Evolutionary conservation across 2,888 invertebrate genomes (phyloP).

Genomic region (Acrobasis suavella): DNA sequence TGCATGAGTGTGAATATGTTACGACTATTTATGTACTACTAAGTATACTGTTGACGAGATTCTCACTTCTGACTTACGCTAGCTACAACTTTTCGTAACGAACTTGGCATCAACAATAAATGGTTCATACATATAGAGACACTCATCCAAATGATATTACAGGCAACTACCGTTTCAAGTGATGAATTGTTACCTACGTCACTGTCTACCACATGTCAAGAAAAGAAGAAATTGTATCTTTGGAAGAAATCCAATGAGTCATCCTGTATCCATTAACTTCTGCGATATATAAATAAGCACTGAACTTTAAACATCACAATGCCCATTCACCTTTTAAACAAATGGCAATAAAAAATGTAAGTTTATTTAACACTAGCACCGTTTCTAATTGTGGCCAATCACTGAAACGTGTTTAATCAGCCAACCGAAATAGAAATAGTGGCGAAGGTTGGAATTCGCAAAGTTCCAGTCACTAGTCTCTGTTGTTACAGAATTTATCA

Average conservation of each 20-base stretch:
- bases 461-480: conserved; percentile 42
- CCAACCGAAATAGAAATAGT: conserved; percentile 47
- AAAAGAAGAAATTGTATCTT: conserved; percentile 57
- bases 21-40: not conserved
- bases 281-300: conserved; percentile 56
- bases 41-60: not conserved
- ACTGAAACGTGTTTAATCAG: conserved; percentile 49
- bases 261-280: conserved; percentile 42
- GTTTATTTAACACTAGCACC: conserved; percentile 36
- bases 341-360: conserved; percentile 25
- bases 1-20: not conserved
- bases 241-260: conserved; percentile 54
- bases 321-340: conserved; percentile 24
- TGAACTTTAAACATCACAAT: conserved; percentile 28
- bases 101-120: not conserved
- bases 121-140: too few species aligned
- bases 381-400: conserved; percentile 37
- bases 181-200: not conserved
- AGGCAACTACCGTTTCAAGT: too few species aligned
- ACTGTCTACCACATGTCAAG: conserved; percentile 54
- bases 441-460: conserved; percentile 46
- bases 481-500: conserved; percentile 8
- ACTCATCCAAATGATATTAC: too few species aligned
- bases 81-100: not conserved
- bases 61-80: too few species aligned